Base-by-base conservation (phyloP, 2,888 invertebrate genomes). In the Stenchaetothrips biformis region DNA sequence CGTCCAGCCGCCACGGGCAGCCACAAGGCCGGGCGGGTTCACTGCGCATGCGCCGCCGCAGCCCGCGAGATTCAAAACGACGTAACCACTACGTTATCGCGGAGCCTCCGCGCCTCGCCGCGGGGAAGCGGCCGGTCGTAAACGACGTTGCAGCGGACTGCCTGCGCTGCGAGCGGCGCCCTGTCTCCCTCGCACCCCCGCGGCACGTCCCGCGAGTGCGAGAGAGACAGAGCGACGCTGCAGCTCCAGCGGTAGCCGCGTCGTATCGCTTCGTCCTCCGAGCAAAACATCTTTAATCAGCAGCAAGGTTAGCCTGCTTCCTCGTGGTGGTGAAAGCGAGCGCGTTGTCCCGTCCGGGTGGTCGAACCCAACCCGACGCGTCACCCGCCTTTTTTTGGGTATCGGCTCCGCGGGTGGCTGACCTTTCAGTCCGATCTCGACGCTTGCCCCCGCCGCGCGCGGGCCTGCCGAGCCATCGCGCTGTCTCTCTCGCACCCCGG, bases 231-330 rank as follows among this genome's bases (percentile, higher is more conserved):
- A 1, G 37, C 37, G 37, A 4, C 1, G 53, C 53, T 13, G 53
- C 53, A 6, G 53, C 53, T 37, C 37, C 59, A 59, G 59, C 59
- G 13, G 59, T 13, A 6, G 59, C 59, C 4, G 59, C 59, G 59
- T 74, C 67, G 25, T 74, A 74, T 74, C 67, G 67, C 59, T 59
- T 59, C 59, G 59, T 59, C 59, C 59, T 53, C 59, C 59, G 67
- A 74, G 67, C 67, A 21, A 74, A 74, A 74, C 67, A 74, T 74
- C 67, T 74, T 74, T 74, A 74, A 74, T 74, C 67, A 74, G 25
- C 67, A 4, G 37, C 37, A 37, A 37, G 37, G 37, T 37, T 37
- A 37, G 37, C 37, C 4, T 4, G 37, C 37, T 37, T 37, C 37
- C 37, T 37, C 37, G 1, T 37, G 37, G 37, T 37, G 37, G 37